Evolutionary conservation across 2,888 invertebrate species (phyloP).

Genomic region (Xylophagus ater): DNA sequence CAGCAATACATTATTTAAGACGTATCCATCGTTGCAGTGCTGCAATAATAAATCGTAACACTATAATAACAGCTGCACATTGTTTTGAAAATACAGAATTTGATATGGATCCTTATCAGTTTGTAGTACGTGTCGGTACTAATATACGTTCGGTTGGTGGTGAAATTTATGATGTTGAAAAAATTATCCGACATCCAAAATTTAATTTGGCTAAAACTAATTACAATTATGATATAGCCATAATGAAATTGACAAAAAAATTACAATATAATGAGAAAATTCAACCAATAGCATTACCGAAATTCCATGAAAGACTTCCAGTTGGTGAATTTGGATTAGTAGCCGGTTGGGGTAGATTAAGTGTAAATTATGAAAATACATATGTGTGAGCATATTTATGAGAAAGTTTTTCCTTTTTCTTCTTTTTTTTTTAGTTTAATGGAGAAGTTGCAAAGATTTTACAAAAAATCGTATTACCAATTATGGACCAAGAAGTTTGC

Average conservation of each 20-base stretch:
- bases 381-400: too few relatives aligned
- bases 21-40: slow-evolving; percentile 43
- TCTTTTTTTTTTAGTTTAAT: slow-evolving; percentile 3
- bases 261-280: slow-evolving; percentile 34
- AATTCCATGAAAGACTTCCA: slow-evolving; percentile 15
- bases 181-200: slow-evolving; percentile 36
- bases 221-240: slow-evolving; percentile 42
- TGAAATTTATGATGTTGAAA: slow-evolving; percentile 36
- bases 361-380: slow-evolving; percentile 1
- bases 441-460: slow-evolving; percentile 8
- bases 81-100: slow-evolving; percentile 29
- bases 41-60: slow-evolving; percentile 39
- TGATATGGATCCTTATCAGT: slow-evolving; percentile 2
- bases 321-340: slow-evolving; percentile 8
- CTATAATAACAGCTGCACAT: slow-evolving; percentile 45
- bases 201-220: slow-evolving; percentile 31
- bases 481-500: slow-evolving; percentile 8
- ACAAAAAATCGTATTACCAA: slow-evolving; percentile 10
- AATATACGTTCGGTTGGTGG: slow-evolving; percentile 26
- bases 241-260: slow-evolving; percentile 40
- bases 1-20: slow-evolving; percentile 16
- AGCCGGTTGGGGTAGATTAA: slow-evolving; percentile 14
- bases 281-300: slow-evolving; percentile 33
- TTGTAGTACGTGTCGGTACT: slow-evolving; percentile 41
- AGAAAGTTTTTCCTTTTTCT: background rate